These are phyloP conservation scores for Takifugu ocellatus DNA, from an alignment of 2,797 vertebrate species.

Conservation along the genomic window DNA sequence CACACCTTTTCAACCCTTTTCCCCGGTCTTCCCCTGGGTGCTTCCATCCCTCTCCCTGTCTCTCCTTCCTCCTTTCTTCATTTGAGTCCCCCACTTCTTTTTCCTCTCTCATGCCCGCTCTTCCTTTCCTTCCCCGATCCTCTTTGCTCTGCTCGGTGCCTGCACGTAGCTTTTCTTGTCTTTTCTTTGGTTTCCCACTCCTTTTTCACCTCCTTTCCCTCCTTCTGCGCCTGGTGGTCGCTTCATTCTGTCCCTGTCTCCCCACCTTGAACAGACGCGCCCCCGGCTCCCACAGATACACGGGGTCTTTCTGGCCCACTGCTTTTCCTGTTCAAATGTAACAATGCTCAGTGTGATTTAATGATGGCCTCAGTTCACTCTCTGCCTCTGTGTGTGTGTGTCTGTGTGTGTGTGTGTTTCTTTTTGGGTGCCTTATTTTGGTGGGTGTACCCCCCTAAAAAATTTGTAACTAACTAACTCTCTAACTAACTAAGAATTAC, in stretches of 20 bases:
- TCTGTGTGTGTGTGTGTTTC: slow-evolving; percentile 9
- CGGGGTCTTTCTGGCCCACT: slow-evolving; percentile 67
- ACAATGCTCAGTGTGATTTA: slow-evolving; percentile 76
- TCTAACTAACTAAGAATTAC: too few relatives aligned
- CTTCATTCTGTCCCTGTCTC: slow-evolving; percentile 19
- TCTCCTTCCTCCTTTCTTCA: slow-evolving; percentile 20
- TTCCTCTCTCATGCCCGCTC: slow-evolving; percentile 13
- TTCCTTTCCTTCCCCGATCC: slow-evolving; percentile 15
- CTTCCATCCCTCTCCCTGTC: slow-evolving; percentile 42
- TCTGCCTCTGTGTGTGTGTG: slow-evolving; percentile 24
- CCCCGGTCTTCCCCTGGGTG: slow-evolving; percentile 58
- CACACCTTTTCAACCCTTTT: slow-evolving; percentile 67
- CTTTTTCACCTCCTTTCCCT: slow-evolving; percentile 22
- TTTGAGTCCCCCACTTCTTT: slow-evolving; percentile 18
- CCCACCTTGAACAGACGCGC: slow-evolving; percentile 17
- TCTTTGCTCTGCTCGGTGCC: slow-evolving; percentile 3
- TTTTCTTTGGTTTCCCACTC: slow-evolving; percentile 34
- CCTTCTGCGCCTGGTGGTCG: slow-evolving; percentile 36
- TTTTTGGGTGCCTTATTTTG: not conserved
- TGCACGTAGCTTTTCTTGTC: slow-evolving; percentile 20
- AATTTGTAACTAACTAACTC: too few relatives aligned
- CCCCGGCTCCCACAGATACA: slow-evolving; percentile 55
- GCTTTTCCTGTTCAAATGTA: slow-evolving; percentile 70
- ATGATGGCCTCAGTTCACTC: slow-evolving; percentile 70
- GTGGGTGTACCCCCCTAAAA: not conserved